A percentile compares a stretch with the other conserved stretches of the same genome.
These are phyloP conservation scores for Protonibea diacanthus DNA, from an alignment of 2,797 vertebrate species.

Conservation along the genomic window DNA sequence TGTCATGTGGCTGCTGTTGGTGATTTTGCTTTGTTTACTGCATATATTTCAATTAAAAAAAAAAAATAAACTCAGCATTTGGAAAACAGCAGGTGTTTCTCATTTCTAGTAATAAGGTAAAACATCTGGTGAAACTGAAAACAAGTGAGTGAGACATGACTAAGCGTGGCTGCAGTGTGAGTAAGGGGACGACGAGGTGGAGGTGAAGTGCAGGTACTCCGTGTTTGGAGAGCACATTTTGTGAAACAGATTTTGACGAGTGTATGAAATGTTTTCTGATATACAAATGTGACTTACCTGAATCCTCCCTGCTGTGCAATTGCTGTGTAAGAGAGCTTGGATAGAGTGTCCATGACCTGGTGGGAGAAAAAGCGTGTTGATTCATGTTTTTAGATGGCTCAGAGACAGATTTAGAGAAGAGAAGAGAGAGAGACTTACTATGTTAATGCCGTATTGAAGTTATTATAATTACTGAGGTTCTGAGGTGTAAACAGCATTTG, in stretches of 20 bases:
- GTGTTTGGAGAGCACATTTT: not conserved
- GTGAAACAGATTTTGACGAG: not conserved
- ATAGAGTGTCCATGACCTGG: slow-evolving; percentile 94
- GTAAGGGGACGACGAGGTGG: not conserved
- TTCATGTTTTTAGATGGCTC: not conserved
- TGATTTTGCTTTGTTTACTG: not conserved
- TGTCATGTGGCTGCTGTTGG: not conserved
- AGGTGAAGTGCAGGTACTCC: not conserved
- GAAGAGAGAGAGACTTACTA: not conserved
- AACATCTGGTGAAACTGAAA: slow-evolving; percentile 5
- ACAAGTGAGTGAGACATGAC: not conserved
- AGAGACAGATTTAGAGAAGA: not conserved
- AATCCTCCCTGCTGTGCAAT: slow-evolving; percentile 88
- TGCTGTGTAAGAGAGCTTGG: slow-evolving; percentile 89
- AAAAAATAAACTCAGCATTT: not conserved
- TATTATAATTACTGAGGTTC: not conserved
- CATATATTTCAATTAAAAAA: not conserved
- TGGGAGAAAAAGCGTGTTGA: slow-evolving; percentile 15
- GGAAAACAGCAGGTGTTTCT: not conserved
- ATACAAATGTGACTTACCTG: slow-evolving; percentile 82
- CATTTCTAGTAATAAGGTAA: not conserved
- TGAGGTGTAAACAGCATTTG: not conserved
- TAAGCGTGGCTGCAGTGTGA: not conserved
- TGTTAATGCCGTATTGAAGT: not conserved
- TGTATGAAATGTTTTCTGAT: too few relatives aligned